phyloP scores from a whole-genome alignment of 2,888 invertebrate species.

The Scaptomyza flava region DNA sequence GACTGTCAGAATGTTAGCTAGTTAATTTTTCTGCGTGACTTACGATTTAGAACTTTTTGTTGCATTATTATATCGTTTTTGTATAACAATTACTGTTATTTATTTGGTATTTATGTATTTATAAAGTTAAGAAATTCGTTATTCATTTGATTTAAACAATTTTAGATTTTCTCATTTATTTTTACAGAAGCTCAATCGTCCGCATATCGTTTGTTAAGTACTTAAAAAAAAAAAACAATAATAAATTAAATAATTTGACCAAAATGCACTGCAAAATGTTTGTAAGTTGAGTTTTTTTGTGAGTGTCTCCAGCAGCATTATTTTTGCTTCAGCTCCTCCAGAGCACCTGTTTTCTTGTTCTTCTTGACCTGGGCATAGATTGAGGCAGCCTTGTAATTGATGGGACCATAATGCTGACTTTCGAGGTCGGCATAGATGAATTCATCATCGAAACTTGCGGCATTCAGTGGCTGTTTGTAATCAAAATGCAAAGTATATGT shows the following conservation, averaged over 20 bases:
- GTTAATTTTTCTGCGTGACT: conserved; percentile 38
- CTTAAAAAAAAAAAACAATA: conserved; percentile 21
- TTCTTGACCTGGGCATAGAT: conserved; percentile 91
- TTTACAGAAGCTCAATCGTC: conserved; percentile 61
- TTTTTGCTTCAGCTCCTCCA: conserved; percentile 76
- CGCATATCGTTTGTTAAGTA: conserved; percentile 17
- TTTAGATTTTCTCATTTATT: conserved; percentile 38
- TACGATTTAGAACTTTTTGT: conserved; percentile 29
- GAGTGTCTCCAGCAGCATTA: neutral
- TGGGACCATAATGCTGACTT: conserved; percentile 94
- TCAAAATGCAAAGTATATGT: conserved; percentile 27
- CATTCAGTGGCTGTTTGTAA: conserved; percentile 90
- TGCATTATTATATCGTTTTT: conserved; percentile 15
- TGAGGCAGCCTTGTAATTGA: conserved; percentile 95
- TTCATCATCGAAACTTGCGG: conserved; percentile 87
- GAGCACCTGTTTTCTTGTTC: conserved; percentile 83
- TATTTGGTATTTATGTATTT: conserved; percentile 25
- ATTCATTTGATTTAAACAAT: conserved; percentile 65
- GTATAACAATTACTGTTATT: conserved; percentile 63
- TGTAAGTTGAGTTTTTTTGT: neutral
- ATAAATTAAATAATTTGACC: conserved; percentile 17
- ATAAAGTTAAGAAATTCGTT: conserved; percentile 71
- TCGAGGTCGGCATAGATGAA: conserved; percentile 96
- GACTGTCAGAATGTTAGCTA: conserved; percentile 57
- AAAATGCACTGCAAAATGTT: conserved; percentile 60